These are phyloP conservation scores for Thereva nobilitata DNA, from an alignment of 2,888 invertebrate species.

Conservation along the genomic window DNA sequence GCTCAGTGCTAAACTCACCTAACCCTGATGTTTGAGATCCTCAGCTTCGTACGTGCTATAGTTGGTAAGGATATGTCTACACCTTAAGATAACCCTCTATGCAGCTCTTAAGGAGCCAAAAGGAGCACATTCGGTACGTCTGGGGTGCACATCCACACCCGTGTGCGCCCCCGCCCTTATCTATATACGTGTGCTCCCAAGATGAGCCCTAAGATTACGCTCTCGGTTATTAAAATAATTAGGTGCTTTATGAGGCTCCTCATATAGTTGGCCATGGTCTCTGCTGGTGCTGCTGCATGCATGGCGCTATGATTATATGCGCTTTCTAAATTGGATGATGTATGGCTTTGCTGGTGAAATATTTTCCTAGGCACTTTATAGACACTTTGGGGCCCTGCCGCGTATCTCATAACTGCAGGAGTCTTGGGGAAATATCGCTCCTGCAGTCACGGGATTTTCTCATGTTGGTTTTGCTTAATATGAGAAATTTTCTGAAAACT, in stretches of 20 bases:
- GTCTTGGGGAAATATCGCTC: too few species aligned
- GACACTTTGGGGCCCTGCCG: too few species aligned
- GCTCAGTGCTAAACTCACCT: constrained; percentile 10
- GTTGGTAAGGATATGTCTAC: constrained; percentile 1
- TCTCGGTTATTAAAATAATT: constrained; percentile 47
- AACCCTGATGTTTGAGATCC: constrained; percentile 23
- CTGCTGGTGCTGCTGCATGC: neutral
- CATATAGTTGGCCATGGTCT: constrained; percentile 1
- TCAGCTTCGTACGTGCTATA: neutral
- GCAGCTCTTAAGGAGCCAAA: neutral
- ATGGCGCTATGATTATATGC: constrained; percentile 1
- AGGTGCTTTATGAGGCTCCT: constrained; percentile 45
- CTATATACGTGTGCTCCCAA: constrained; percentile 9
- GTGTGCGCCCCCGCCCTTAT: constrained; percentile 1
- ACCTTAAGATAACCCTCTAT: constrained; percentile 22
- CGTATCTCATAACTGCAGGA: too few species aligned
- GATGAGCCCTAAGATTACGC: constrained; percentile 42
- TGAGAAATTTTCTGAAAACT: too few species aligned
- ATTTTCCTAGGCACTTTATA: neutral
- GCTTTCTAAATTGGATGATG: constrained; percentile 18
- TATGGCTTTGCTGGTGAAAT: constrained; percentile 9
- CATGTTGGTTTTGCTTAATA: too few species aligned
- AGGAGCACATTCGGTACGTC: constrained; percentile 25
- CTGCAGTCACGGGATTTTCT: too few species aligned
- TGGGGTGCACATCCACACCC: constrained; percentile 5